Evolutionary conservation across 2,797 vertebrate species (phyloP).

Genomic region (Manis crassicaudata): DNA sequence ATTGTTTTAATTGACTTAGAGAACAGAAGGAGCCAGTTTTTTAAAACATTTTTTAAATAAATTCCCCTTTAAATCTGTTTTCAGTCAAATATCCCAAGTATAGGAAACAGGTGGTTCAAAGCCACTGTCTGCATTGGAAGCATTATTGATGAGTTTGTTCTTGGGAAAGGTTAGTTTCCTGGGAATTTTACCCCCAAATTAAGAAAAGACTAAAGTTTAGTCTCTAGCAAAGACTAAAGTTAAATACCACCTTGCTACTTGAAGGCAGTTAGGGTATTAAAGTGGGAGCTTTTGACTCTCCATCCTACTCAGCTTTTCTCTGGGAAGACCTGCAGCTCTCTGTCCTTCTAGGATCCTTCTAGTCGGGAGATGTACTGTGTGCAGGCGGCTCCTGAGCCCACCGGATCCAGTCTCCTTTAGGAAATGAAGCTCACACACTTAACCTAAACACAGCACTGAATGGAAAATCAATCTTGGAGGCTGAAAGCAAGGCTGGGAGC

Average conservation of each 20-base stretch:
- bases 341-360: background rate
- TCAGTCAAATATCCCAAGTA: background rate
- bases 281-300: background rate
- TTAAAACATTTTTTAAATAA: background rate
- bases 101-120: background rate
- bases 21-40: background rate
- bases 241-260: background rate
- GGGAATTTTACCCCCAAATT: background rate
- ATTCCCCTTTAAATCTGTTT: background rate
- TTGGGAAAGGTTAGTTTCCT: slow-evolving; percentile 2
- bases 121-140: background rate
- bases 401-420: slow-evolving; percentile 46
- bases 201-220: background rate
- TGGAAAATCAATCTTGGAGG: slow-evolving; percentile 9
- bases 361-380: background rate
- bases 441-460: slow-evolving; percentile 23
- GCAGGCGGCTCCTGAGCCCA: background rate
- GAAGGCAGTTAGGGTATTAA: background rate
- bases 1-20: slow-evolving; percentile 20
- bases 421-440: background rate
- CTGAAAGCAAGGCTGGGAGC: background rate
- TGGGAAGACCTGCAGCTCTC: background rate
- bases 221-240: background rate
- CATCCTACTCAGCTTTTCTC: background rate
- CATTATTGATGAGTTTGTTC: slow-evolving; percentile 14